A percentile compares a stretch with the other conserved stretches of the same genome.
Evolutionary conservation across 2,797 vertebrate genomes (phyloP).

Genomic region (Diglossa cyanea): DNA sequence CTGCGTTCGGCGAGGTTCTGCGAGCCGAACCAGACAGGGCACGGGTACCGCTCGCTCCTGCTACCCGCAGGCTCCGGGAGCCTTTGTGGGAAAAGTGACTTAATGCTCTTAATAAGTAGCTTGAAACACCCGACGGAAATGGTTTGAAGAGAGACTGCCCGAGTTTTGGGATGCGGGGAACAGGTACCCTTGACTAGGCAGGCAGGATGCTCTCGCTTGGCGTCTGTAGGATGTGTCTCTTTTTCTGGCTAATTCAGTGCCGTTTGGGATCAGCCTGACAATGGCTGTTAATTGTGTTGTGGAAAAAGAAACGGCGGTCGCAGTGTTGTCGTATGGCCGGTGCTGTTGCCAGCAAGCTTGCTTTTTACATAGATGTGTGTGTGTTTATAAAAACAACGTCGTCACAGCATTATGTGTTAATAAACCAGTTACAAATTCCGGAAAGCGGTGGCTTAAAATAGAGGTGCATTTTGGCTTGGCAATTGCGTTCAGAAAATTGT

Average conservation of each 20-base stretch:
- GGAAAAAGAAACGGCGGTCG: background rate
- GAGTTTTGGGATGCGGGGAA: accelerated
- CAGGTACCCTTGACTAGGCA: background rate
- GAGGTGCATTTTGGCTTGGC: background rate
- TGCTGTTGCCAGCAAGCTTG: background rate
- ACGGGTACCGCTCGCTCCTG: background rate
- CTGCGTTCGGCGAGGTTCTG: background rate
- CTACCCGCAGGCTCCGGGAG: background rate
- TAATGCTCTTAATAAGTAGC: background rate
- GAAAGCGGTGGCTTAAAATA: background rate
- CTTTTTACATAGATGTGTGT: background rate
- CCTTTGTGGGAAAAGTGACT: background rate
- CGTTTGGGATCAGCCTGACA: background rate
- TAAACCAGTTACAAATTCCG: background rate
- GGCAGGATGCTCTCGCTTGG: background rate
- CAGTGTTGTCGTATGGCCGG: background rate
- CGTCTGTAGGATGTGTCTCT: no score
- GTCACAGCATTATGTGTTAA: background rate
- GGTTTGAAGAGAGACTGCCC: background rate
- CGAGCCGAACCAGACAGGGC: background rate
- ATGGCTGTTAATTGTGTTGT: background rate
- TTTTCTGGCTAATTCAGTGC: background rate
- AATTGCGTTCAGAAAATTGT: background rate
- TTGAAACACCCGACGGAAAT: background rate
- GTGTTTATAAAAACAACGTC: background rate